Percentiles rank a stretch among this genome's conserved stretches.
Conservation (phyloP, 2,113 vertebrate species). For the Leucopsar rothschildi region DNA sequence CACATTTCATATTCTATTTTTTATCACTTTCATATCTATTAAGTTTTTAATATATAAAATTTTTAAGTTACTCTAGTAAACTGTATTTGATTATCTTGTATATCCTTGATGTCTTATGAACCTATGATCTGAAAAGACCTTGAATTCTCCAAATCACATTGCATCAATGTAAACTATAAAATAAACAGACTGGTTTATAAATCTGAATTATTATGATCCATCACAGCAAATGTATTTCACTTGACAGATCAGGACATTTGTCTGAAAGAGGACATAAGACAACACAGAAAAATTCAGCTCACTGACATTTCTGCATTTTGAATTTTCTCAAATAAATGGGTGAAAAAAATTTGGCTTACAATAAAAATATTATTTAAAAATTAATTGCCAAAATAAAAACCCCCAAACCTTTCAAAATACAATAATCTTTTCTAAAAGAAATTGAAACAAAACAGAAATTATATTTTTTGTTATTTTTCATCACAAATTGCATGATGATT, state of each 20-base stretch:
- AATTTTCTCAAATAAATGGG: neutral
- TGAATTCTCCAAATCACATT: neutral
- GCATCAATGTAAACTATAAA: neutral
- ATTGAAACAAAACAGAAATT: neutral
- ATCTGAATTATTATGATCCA: neutral
- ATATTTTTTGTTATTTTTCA: neutral
- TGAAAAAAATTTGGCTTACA: neutral
- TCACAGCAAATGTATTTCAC: accelerated
- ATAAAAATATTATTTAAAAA: neutral
- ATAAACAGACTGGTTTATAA: neutral
- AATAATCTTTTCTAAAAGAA: neutral
- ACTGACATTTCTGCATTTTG: neutral
- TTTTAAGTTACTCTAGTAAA: neutral
- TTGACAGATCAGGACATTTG: neutral
- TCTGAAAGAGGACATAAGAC: neutral
- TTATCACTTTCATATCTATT: neutral
- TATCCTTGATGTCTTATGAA: neutral
- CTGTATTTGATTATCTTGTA: neutral
- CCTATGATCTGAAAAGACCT: neutral
- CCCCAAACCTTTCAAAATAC: accelerated
- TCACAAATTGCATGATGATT: neutral
- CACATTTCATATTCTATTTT: neutral
- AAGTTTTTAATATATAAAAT: neutral
- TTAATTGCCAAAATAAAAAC: neutral
- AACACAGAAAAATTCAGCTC: neutral